These are phyloP conservation scores for Rhincodon typus DNA, from an alignment of 2,797 vertebrate genomes.

Conservation along the genomic window DNA sequence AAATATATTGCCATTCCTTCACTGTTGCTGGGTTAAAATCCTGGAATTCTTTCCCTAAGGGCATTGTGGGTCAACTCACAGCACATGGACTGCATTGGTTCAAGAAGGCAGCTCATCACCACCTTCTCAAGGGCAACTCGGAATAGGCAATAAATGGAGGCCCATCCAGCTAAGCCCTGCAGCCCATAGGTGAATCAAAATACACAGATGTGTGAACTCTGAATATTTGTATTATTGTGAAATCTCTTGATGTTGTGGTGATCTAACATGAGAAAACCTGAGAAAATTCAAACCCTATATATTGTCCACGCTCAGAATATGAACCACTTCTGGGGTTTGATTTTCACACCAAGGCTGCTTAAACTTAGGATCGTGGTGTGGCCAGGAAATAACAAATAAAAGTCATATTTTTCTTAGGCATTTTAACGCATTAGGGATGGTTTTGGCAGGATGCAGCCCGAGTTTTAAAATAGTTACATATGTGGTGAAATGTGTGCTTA, in stretches of 20 bases:
- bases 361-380: not conserved
- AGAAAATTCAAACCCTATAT: not conserved
- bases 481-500: not conserved
- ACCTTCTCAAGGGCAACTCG: too few species aligned
- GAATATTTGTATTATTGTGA: not conserved
- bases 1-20: too few species aligned
- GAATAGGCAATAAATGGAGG: too few species aligned
- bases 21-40: too few species aligned
- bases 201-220: not conserved
- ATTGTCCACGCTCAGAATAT: not conserved
- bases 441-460: not conserved
- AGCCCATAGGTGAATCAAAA: too few species aligned
- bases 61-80: too few species aligned
- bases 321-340: not conserved
- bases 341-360: not conserved
- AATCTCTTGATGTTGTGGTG: not conserved
- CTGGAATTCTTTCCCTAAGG: too few species aligned
- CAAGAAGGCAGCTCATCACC: too few species aligned
- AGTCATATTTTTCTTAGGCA: not conserved
- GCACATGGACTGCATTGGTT: too few species aligned
- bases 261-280: not conserved
- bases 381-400: not conserved
- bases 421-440: not conserved
- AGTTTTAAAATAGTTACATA: conserved; percentile 12
- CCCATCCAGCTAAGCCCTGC: too few species aligned